Base-by-base conservation (phyloP, 2,888 invertebrate species). In the Trichogramma dendrolimi region DNA sequence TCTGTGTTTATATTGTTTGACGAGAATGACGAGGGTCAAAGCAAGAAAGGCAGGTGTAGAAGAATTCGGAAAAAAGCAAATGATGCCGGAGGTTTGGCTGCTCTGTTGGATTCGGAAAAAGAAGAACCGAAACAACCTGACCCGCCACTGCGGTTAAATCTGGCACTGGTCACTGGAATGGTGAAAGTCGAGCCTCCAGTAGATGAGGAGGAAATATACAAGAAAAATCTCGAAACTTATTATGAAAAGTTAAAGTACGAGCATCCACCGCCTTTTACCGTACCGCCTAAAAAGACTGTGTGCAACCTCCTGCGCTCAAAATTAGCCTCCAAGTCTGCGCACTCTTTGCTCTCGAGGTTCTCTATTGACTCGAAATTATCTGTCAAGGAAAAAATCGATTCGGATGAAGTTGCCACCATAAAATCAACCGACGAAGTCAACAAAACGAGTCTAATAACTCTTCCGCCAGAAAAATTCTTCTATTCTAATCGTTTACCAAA, bases 261-360 rank as follows among this genome's bases (percentile, higher is more conserved):
- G 47, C 74, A 73, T 58, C 75, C 74, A 4, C 74, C 75, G 4
- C 77, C 79, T 0, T 76, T 74, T 48, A 73, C 76, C 2, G 61
- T 71, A 54, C 75, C 75, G 0, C 70, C 73, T 1, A 73, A 71
- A 40, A 71, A 70, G 53, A 73, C 73, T 4, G 60, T 79, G 4
- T 66, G 70, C 6, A 64, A 71, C 14, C 70, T 79, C 6, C 49
- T 76, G 3, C 70, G 75, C n/a, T 72, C 75, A 0, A 79, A 79
- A 63, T 68, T 70, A 53, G 79, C 77, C 4, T 72, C 72, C 0
- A 71, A 71, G 54, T 79, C 79, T 4, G 67, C 72, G 6, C 74
- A 73, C 11, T 79, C 78, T 3, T 63, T 79, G 39, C 64, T 79
- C 1, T 79, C 79, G 2, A 68, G 77, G 65, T 79, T 78, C 66